These are phyloP conservation scores for Anoplopoma fimbria DNA, from an alignment of 2,113 vertebrate species.

Conservation along the genomic window DNA sequence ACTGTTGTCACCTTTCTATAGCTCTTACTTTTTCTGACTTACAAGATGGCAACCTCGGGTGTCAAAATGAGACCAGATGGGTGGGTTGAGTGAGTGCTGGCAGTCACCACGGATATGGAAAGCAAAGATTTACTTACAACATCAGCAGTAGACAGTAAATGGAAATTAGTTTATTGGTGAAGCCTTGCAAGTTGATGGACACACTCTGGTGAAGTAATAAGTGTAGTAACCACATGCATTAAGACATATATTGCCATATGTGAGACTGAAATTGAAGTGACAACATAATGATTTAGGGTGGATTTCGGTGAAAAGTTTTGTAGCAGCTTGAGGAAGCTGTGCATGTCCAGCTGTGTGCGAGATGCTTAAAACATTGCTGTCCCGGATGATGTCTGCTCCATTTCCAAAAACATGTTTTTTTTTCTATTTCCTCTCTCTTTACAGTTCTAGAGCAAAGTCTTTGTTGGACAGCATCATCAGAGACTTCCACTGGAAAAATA, in stretches of 20 bases:
- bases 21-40: constrained; percentile 67
- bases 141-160: constrained; percentile 64
- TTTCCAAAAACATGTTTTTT: constrained; percentile 40
- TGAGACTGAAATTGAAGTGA: constrained; percentile 71
- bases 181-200: constrained; percentile 61
- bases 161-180: constrained; percentile 69
- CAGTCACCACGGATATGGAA: constrained; percentile 48
- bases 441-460: constrained; percentile 42
- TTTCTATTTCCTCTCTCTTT: constrained; percentile 39
- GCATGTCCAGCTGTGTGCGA: constrained; percentile 44
- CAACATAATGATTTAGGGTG: constrained; percentile 72
- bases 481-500: constrained; percentile 65
- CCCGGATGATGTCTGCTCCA: constrained; percentile 5
- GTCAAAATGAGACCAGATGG: constrained; percentile 65
- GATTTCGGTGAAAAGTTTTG: constrained; percentile 57
- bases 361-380: constrained; percentile 46
- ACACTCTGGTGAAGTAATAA: constrained; percentile 62
- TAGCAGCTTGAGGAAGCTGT: constrained; percentile 56
- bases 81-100: constrained; percentile 45
- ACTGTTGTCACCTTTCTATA: constrained; percentile 81
- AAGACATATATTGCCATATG: constrained; percentile 47
- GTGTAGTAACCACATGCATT: constrained; percentile 64
- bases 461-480: constrained; percentile 59
- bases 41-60: constrained; percentile 63
- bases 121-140: constrained; percentile 50